These are phyloP conservation scores for Periophthalmodon schlosseri DNA, from an alignment of 2,113 vertebrate species.

Conservation along the genomic window DNA sequence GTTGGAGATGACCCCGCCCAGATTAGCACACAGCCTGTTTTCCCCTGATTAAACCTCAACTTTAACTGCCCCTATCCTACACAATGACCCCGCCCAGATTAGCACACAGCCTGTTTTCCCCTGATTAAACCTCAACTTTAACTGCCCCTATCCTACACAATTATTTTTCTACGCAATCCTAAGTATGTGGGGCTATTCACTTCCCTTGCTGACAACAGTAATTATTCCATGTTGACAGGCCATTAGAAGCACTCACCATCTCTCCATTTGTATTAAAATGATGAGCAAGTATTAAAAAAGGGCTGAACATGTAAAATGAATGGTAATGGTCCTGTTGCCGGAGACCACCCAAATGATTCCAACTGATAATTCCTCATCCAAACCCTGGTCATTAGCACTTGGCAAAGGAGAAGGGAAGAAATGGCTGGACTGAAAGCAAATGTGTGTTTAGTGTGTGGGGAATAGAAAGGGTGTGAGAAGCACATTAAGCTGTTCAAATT, in stretches of 20 bases:
- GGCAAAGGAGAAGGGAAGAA: slow-evolving; percentile 14
- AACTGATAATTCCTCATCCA: slow-evolving; percentile 27
- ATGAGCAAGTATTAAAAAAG: slow-evolving; percentile 19
- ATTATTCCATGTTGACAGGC: slow-evolving; percentile 8
- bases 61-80: not conserved
- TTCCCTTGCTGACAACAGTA: not conserved
- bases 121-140: not conserved
- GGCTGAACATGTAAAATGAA: slow-evolving; percentile 25
- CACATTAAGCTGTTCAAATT: slow-evolving; percentile 9
- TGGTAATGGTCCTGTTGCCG: slow-evolving; percentile 20
- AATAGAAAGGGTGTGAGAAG: not conserved
- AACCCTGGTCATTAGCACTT: slow-evolving; percentile 43
- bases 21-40: not conserved
- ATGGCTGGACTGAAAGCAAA: slow-evolving; percentile 9
- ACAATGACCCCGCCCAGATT: not conserved
- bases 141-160: not conserved
- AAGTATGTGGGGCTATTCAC: not conserved
- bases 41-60: not conserved
- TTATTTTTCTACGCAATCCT: not conserved
- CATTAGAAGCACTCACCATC: slow-evolving; percentile 1
- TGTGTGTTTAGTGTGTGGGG: slow-evolving; percentile 4
- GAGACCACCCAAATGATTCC: slow-evolving; percentile 35
- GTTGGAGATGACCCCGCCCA: not conserved
- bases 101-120: not conserved
- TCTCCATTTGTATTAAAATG: slow-evolving; percentile 18